A percentile compares a stretch with the other conserved stretches of the same genome.
Conservation (phyloP, 2,797 vertebrate species). For the Poecilia picta region DNA sequence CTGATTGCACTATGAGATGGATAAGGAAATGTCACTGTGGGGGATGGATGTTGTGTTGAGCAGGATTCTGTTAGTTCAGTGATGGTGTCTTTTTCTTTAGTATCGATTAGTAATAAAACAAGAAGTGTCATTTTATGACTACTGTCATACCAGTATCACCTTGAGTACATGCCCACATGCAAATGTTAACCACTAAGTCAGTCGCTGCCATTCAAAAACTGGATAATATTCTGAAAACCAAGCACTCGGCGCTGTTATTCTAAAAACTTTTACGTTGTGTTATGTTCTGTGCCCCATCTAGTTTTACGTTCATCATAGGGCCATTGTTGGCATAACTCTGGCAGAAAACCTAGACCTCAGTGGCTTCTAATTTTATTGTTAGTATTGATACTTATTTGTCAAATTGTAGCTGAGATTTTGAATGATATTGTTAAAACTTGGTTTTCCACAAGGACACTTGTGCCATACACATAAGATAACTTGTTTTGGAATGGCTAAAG, state of each 20-base stretch:
- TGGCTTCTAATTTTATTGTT: background rate
- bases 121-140: conserved; percentile 29
- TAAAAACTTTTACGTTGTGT: background rate
- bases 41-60: conserved; percentile 56
- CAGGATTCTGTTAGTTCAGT: conserved; percentile 51
- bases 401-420: background rate
- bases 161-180: conserved; percentile 10
- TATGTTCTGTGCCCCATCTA: too few relatives aligned
- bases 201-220: conserved; percentile 5
- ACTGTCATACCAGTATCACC: conserved; percentile 7
- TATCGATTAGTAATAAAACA: conserved; percentile 39
- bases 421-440: background rate
- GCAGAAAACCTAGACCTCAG: background rate
- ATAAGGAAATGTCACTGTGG: conserved; percentile 73
- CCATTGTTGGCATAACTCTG: background rate
- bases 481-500: background rate
- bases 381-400: background rate
- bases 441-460: background rate
- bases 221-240: background rate
- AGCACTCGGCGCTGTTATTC: background rate
- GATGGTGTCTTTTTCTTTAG: conserved; percentile 26
- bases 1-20: conserved; percentile 70
- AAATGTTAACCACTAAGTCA: conserved; percentile 12
- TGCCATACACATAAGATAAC: background rate
- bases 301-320: background rate